Conservation (phyloP, 2,888 invertebrate genomes). For the Agrenia bidenticulata region DNA sequence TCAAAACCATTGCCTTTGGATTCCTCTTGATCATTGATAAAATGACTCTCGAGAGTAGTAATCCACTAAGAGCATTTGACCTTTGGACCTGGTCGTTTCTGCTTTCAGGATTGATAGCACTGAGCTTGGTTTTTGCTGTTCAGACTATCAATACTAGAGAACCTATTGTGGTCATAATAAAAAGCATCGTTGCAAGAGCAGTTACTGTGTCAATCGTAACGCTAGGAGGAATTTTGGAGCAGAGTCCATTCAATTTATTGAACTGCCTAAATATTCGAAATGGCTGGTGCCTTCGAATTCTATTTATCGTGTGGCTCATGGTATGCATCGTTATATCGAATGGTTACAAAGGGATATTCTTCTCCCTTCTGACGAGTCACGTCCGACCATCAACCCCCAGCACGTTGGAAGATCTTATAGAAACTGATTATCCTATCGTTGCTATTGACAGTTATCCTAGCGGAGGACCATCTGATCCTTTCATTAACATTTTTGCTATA, state of each 20-base stretch:
- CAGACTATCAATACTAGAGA: too few relatives aligned
- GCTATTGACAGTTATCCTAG: neutral
- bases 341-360: slow-evolving; percentile 3
- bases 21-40: slow-evolving; percentile 6
- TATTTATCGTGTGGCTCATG: neutral
- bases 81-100: neutral
- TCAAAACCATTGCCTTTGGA: neutral
- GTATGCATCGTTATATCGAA: neutral
- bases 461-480: neutral
- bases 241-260: neutral
- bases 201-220: too few relatives aligned
- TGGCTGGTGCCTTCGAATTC: neutral
- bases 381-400: neutral
- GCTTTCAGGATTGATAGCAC: too few relatives aligned
- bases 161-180: too few relatives aligned
- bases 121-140: too few relatives aligned
- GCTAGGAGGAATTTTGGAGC: neutral
- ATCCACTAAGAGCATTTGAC: slow-evolving; percentile 6
- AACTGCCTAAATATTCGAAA: neutral
- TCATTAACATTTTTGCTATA: neutral
- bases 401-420: neutral
- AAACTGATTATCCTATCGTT: neutral
- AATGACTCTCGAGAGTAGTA: neutral
- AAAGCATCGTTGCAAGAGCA: too few relatives aligned
- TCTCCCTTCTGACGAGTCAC: neutral